A percentile compares a stretch with the other conserved stretches of the same genome.
Evolutionary conservation across 2,888 invertebrate genomes (phyloP).

Genomic region (Cyclophora albipunctata): DNA sequence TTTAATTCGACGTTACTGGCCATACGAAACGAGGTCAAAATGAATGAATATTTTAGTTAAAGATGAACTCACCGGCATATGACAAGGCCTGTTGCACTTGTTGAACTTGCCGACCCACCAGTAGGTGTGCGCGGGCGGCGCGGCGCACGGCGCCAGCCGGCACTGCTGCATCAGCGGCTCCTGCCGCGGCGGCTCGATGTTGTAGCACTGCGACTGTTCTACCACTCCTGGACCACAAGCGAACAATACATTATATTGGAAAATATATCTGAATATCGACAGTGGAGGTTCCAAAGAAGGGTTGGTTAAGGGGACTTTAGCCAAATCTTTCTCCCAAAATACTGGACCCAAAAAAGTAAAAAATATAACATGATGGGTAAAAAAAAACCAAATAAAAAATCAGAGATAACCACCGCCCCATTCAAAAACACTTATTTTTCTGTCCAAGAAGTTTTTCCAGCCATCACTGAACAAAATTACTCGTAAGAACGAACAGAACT

Average conservation of each 20-base stretch:
- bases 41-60: background rate
- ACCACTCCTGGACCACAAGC: conserved; percentile 57
- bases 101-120: conserved; percentile 95
- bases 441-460: background rate
- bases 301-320: too few species aligned
- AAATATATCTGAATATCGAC: too few species aligned
- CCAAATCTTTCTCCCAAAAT: too few species aligned
- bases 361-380: too few species aligned
- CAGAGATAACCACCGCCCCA: too few species aligned
- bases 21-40: too few species aligned
- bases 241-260: background rate
- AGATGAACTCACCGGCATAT: conserved; percentile 48
- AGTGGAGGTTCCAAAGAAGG: too few species aligned
- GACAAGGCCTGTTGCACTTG: conserved; percentile 75
- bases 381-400: too few species aligned
- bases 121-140: conserved; percentile 71
- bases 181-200: conserved; percentile 72
- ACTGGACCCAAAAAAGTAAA: too few species aligned
- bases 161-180: conserved; percentile 79
- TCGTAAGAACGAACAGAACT: too few species aligned
- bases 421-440: too few species aligned
- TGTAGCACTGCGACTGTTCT: conserved; percentile 77
- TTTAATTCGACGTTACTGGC: too few species aligned
- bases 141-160: conserved; percentile 24
- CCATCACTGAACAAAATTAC: background rate